Evolutionary conservation across 2,113 vertebrate species (phyloP), one percentile per base, ranked within the genome.

Genomic region (Mixornis gularis): DNA sequence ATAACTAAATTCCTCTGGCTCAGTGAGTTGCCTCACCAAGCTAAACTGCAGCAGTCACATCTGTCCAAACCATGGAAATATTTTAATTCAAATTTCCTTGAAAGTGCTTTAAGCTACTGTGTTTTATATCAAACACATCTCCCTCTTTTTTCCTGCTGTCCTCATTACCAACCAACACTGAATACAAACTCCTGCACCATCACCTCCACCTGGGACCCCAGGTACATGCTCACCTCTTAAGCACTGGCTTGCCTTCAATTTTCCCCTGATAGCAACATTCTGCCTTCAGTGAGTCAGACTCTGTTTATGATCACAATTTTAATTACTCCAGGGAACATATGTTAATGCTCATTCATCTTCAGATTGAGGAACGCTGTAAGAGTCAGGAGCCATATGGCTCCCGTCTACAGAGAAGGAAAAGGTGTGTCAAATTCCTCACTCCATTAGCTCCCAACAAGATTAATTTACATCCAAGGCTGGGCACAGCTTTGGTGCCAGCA

Each of bases 251-350:
- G 38, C n/a, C 38, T 92, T 71, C 36, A 48, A 0, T 62, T 46
- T 72, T 65, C 8, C 44, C 49, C 38, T 60, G 53, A 26, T 44
- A 51, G 36, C 18, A 84, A 24, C 21, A 43, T 46, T 72, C 70
- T 92, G 77, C 83, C 66, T 90, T 71, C 73, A 76, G 6, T 78
- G 49, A 82, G 41, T 85, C 70, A 90, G 49, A 4, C 73, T 88
- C 32, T 89, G 84, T 87, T 93, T 93, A 69, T 82, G 72, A 95
- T 91, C 62, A 62, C 62, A 72, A 85, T 87, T 96, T 92, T 93
- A 94, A 95, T 95, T 95, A 94, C 89, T 90, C 70, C 49, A 52
- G 77, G 91, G 91, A 95, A 92, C 89, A 92, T 93, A 90, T 89
- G 89, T 69, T 92, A 90, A 72, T 65, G 5, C 26, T 86, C 69